Evolutionary conservation across 2,888 invertebrate species (phyloP), one percentile per base, ranked within the genome.

Genomic region (Perdita meconis): DNA sequence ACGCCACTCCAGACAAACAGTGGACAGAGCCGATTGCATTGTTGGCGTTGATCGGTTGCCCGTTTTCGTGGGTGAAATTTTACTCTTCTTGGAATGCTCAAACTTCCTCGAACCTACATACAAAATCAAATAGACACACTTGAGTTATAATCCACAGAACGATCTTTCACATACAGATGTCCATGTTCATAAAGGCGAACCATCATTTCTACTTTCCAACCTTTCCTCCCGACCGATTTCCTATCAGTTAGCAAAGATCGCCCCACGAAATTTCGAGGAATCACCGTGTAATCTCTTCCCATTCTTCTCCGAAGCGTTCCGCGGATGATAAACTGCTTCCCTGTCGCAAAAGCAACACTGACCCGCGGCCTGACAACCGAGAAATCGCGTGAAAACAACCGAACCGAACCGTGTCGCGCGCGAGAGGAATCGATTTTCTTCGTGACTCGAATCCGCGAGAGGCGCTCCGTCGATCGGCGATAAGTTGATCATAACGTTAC

Each of bases 401-500:
- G 55, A 42, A 74, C n/a, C 40, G 47, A 57, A 22, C 40, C 69
- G 70, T 63, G 72, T 67, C 57, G 71, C 34, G 53, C 51, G 22
- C 47, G 40, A 51, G 51, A 55, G 51, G 51, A 68, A 60, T 71
- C 65, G 56, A 64, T 63, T 68, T 40, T 68, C 44, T 63, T n/a
- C 19, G 56, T 36, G 50, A 60, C 44, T 50, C 51, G 56, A 38
- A 69, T 38, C 42, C 34, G 19, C 42, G 57, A 24, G 44, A 53
- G n/a, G 19, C 24, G 30, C 38, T 36, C n/a, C 19, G 34, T 6
- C 63, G 55, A 74, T 77, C 73, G 55, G 38, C 67, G 80, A 67
- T 60, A 65, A 82, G 70, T 80, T 80, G 83, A 75, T 77, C 68
- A 71, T 56, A 73, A 73, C 69, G 63, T 71, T 50, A 55, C 50